Evolutionary conservation across 2,113 vertebrate species (phyloP), one percentile per base, ranked within the genome.

Genomic region (Pluvialis apricaria): DNA sequence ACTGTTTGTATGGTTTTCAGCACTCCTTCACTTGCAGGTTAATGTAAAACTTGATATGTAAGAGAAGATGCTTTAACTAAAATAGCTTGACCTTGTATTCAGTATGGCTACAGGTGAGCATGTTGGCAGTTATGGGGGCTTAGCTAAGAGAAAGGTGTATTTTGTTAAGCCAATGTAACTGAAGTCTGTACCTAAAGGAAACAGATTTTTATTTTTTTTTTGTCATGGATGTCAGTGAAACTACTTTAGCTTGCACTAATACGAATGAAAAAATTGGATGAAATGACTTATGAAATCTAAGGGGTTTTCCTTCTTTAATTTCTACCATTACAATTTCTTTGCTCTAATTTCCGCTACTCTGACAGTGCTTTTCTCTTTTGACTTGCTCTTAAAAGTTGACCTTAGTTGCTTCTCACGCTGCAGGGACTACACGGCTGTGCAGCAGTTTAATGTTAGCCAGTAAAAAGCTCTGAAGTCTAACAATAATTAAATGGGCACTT

Each of bases 311-410:
- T 86, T 68, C 36, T 79, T 90, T 69, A 55, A 66, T 77, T 77
- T 81, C 29, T 66, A 51, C 8, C 13, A 38, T 73, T 61, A 34
- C 21, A 44, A 77, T 78, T 86, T 61, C 22, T 88, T 36, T 13
- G 17, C 9, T 88, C 22, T 76, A 62, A 54, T 90, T 88, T 90
- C 71, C 73, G 3, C 11, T 70, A 16, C 28, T 38, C 11, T 78
- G 42, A 26, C 45, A 24, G 26, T 31, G 17, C 3, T 73, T 68
- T 94, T 88, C 20, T 81, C 44, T 71, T 90, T 84, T 57, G 24
- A 89, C 57, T 90, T 82, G 4, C 19, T 82, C 31, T 85, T 93
- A 72, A 70, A 91, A 85, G 20, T 54, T 72, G 61, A 86, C 66
- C 58, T 81, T 71, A 47, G 38, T n/a, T 92, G 51, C 21, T 72